Conservation (phyloP, 2,113 vertebrate genomes). For the Acanthisitta chloris region DNA sequence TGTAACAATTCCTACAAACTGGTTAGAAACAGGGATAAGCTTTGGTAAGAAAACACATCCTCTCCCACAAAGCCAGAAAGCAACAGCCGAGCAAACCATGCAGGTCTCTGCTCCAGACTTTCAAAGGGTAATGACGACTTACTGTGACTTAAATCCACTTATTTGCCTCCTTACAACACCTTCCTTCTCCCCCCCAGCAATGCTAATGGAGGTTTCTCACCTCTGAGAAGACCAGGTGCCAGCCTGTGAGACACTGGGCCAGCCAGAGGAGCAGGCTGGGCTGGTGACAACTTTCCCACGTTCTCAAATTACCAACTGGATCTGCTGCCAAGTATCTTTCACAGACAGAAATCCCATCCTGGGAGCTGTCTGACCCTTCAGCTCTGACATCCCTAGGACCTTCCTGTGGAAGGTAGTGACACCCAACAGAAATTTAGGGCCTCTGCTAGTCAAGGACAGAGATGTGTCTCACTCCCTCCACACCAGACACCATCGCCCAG, state of each 20-base stretch:
- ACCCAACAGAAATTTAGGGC: background rate
- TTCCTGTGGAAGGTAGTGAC: background rate
- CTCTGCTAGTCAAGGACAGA: background rate
- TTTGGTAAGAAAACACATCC: background rate
- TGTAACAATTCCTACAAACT: background rate
- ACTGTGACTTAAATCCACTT: background rate
- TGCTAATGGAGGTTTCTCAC: constrained; percentile 16
- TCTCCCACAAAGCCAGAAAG: background rate
- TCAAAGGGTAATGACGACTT: background rate
- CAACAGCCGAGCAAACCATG: background rate
- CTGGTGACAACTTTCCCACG: constrained; percentile 33
- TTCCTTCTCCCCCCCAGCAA: background rate
- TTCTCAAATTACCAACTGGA: constrained; percentile 1
- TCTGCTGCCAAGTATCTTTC: constrained; percentile 1
- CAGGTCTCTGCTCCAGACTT: background rate
- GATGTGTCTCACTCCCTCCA: background rate
- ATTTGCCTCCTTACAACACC: background rate
- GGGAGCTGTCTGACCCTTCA: background rate
- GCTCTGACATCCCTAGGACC: background rate
- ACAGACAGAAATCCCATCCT: background rate
- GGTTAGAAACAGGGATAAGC: background rate
- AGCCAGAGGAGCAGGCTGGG: constrained; percentile 38
- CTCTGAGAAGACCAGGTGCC: background rate
- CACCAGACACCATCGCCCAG: rapidly evolving
- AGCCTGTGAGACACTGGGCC: background rate